Percentiles rank a stretch among this genome's conserved stretches.
These are phyloP conservation scores for Psittacula cyanocephala DNA, from an alignment of 2,113 vertebrate species.

Conservation along the genomic window DNA sequence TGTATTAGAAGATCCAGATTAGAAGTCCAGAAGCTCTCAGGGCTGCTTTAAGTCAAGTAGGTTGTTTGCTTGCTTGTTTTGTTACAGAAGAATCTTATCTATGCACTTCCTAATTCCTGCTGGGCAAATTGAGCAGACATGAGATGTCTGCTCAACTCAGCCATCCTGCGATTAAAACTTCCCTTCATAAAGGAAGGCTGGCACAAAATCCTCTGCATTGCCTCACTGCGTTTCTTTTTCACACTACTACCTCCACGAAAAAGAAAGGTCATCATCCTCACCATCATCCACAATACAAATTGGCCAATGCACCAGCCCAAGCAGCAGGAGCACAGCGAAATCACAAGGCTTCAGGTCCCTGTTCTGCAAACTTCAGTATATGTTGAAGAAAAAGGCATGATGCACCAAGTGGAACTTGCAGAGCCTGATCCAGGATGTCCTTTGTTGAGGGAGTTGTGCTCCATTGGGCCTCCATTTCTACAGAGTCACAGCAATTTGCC, in stretches of 20 bases:
- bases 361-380: not conserved
- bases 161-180: not conserved
- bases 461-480: not conserved
- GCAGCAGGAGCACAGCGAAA: not conserved
- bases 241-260: not conserved
- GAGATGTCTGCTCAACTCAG: not conserved
- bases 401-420: not conserved
- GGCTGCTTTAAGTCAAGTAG: not conserved
- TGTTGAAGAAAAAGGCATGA: not conserved
- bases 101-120: not conserved
- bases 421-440: not conserved
- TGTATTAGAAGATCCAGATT: not conserved
- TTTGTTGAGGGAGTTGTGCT: not conserved
- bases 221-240: not conserved
- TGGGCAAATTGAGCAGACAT: not conserved
- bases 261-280: not conserved
- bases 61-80: not conserved
- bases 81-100: not conserved
- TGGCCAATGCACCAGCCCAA: not conserved
- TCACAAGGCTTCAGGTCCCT: not conserved
- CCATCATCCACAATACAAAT: accelerated
- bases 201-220: not conserved
- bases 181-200: not conserved
- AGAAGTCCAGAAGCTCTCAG: not conserved
- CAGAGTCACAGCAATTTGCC: not conserved